A percentile compares a stretch with the other conserved stretches of the same genome.
These are phyloP conservation scores for Agonum fuliginosum DNA, from an alignment of 2,888 invertebrate species.

Conservation along the genomic window DNA sequence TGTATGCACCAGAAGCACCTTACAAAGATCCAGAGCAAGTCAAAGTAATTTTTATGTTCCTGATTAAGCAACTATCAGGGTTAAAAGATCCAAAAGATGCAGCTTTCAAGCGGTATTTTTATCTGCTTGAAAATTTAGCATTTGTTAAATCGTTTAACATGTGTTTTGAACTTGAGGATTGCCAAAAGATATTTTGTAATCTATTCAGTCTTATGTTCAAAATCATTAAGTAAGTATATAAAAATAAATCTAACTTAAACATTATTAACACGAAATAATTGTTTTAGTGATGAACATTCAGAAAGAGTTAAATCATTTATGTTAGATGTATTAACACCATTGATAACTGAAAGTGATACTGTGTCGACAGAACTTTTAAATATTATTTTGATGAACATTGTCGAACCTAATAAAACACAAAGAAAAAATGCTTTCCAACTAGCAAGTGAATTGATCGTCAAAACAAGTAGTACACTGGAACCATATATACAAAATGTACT, in stretches of 20 bases:
- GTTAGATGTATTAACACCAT: conserved; percentile 94
- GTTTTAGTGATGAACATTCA: conserved; percentile 93
- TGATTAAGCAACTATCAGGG: conserved; percentile 94
- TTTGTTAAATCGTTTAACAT: conserved; percentile 99
- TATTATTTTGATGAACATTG: conserved; percentile 93
- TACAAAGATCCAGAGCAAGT: conserved; percentile 97
- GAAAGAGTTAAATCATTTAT: conserved; percentile 97
- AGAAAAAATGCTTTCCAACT: conserved; percentile 92
- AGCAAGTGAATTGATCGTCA: conserved; percentile 93
- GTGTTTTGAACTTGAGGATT: conserved; percentile 98
- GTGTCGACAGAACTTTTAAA: conserved; percentile 96
- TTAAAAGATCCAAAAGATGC: conserved; percentile 97
- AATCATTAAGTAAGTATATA: conserved; percentile 90
- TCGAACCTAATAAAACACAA: conserved; percentile 93
- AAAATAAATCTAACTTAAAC: not conserved
- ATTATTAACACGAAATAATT: conserved; percentile 25
- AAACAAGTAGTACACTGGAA: conserved; percentile 94
- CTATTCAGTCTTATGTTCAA: conserved; percentile 95
- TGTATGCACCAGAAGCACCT: conserved; percentile 98
- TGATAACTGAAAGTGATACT: conserved; percentile 96
- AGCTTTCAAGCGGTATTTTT: conserved; percentile 98
- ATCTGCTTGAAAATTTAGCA: conserved; percentile 95
- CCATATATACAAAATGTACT: conserved; percentile 96
- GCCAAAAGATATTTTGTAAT: conserved; percentile 96
- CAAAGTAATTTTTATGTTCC: conserved; percentile 93